A percentile compares a stretch with the other conserved stretches of the same genome.
Conservation (phyloP, 1,140 invertebrate genomes). For the Temnothorax nylanderi region DNA sequence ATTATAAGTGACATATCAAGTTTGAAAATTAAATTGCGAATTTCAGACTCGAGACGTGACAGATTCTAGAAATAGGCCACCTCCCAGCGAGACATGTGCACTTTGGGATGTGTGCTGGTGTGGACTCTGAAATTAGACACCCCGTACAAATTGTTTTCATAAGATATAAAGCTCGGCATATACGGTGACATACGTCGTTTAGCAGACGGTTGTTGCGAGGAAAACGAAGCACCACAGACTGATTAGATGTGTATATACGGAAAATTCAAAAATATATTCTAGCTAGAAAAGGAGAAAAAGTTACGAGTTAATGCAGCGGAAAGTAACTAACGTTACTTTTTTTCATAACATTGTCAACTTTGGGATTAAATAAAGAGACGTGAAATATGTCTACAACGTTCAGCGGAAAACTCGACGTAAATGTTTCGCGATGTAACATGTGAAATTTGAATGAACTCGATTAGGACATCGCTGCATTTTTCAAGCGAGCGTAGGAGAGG, state of each 20-base stretch:
- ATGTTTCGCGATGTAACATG: not conserved
- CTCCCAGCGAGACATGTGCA: conserved; percentile 31
- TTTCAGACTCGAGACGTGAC: not conserved
- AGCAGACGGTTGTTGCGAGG: not conserved
- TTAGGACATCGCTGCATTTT: not conserved
- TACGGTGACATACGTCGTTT: not conserved
- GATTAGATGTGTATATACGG: no score
- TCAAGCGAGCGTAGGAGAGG: not conserved
- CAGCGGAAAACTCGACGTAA: not conserved
- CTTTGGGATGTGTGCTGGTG: not conserved
- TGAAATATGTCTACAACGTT: not conserved
- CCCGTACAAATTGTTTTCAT: conserved; percentile 16
- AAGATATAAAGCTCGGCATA: not conserved
- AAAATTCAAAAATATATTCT: not conserved
- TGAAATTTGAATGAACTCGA: not conserved
- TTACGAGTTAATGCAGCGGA: not conserved
- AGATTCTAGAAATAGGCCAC: conserved; percentile 43
- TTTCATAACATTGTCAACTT: not conserved
- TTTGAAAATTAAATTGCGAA: conserved; percentile 34
- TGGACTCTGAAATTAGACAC: conserved; percentile 28
- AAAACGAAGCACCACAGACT: not conserved
- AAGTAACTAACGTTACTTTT: not conserved
- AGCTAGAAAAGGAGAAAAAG: no score
- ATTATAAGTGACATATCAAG: conserved; percentile 18
- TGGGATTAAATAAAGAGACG: not conserved